phyloP scores from a whole-genome alignment of 92 coral and sea anemone genomes.

The Epizoanthus fatuus region DNA sequence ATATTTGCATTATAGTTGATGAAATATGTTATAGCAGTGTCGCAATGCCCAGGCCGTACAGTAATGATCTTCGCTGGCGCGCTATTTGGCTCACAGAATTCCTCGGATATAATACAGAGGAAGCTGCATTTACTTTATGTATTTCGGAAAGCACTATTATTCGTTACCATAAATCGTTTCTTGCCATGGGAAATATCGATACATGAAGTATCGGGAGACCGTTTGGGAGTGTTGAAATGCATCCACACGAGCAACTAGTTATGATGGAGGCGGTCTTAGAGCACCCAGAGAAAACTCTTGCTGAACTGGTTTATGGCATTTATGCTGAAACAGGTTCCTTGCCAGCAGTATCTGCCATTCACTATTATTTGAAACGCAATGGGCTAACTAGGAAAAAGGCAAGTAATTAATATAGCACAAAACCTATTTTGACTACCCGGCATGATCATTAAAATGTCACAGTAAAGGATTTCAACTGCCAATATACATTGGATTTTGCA shows the following conservation, averaged over 20 bases:
- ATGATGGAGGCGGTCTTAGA: constrained; percentile 56
- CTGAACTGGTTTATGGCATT: constrained; percentile 54
- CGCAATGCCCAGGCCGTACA: constrained; percentile 51
- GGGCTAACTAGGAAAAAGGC: constrained; percentile 17
- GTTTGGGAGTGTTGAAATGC: constrained; percentile 14
- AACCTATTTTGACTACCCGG: background rate
- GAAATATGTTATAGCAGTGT: background rate
- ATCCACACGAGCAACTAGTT: constrained; percentile 45
- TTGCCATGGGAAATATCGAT: constrained; percentile 1
- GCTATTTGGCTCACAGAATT: constrained; percentile 50
- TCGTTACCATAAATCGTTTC: background rate
- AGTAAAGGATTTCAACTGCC: background rate
- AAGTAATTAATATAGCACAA: no score
- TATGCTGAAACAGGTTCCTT: constrained; percentile 29
- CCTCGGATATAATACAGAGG: constrained; percentile 31
- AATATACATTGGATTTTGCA: no score
- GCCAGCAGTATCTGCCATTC: constrained; percentile 33
- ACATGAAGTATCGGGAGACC: constrained; percentile 26
- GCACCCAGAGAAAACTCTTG: constrained; percentile 57
- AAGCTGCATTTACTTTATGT: constrained; percentile 43
- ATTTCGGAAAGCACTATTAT: constrained; percentile 32
- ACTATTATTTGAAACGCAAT: constrained; percentile 33
- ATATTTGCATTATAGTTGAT: background rate
- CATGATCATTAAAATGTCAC: background rate
- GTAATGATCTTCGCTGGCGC: constrained; percentile 56